These are phyloP conservation scores for Propithecus perrieri DNA, from an alignment of 2,797 vertebrate genomes.

Conservation along the genomic window DNA sequence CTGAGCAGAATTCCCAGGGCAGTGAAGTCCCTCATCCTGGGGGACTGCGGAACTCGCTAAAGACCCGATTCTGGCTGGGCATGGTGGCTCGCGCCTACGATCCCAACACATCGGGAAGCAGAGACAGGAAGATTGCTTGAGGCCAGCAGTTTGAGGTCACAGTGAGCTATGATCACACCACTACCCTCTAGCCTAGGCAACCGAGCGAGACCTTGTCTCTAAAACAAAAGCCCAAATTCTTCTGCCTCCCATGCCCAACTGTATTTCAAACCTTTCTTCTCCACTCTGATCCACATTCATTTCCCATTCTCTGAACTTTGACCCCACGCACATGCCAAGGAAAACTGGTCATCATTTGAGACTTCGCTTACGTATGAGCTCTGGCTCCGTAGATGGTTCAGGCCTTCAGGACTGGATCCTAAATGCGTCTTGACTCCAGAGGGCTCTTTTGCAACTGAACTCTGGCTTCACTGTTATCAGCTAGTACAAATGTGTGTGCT, in stretches of 20 bases:
- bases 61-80: background rate
- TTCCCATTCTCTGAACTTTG: background rate
- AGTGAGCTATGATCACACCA: background rate
- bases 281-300: background rate
- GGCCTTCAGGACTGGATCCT: background rate
- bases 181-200: background rate
- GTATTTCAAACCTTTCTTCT: background rate
- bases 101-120: too few relatives aligned
- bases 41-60: background rate
- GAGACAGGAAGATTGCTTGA: too few relatives aligned
- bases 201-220: background rate
- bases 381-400: background rate
- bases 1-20: background rate
- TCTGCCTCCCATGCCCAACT: background rate
- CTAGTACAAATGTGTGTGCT: background rate
- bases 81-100: background rate
- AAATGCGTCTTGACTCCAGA: background rate
- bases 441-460: background rate
- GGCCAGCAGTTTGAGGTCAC: background rate
- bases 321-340: background rate
- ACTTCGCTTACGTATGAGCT: background rate
- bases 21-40: fast-evolving
- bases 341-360: background rate
- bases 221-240: background rate
- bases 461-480: background rate